Conservation (phyloP, 2,113 vertebrate genomes). For the Rutilus rutilus region DNA sequence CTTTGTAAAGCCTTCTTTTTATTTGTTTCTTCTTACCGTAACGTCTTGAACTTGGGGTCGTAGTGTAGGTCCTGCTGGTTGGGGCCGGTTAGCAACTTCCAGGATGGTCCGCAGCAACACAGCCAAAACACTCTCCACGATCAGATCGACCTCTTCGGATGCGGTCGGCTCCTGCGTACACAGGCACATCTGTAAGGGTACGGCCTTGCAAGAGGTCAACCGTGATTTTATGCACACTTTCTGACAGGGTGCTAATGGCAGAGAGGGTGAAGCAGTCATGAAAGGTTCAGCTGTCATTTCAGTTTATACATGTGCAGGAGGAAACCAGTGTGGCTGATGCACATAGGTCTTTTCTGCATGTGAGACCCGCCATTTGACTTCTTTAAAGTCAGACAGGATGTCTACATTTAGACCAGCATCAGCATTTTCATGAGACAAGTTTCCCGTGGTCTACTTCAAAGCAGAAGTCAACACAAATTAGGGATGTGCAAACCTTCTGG, state of each 20-base stretch:
- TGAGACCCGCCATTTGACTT: not conserved
- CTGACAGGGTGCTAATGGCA: conserved; percentile 69
- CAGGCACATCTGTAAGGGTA: conserved; percentile 41
- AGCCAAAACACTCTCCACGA: conserved; percentile 91
- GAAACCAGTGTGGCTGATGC: not conserved
- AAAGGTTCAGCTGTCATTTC: conserved; percentile 38
- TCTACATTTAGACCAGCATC: conserved; percentile 8
- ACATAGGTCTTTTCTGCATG: not conserved
- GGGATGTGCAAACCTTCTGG: not conserved
- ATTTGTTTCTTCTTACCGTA: conserved; percentile 79
- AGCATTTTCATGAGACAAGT: not conserved
- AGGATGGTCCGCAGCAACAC: conserved; percentile 90
- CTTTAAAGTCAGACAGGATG: not conserved
- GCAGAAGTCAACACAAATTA: conserved; percentile 6
- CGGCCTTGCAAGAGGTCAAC: conserved; percentile 59
- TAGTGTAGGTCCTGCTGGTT: conserved; percentile 82
- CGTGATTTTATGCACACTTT: conserved; percentile 48
- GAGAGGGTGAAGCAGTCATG: conserved; percentile 62
- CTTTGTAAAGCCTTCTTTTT: not conserved
- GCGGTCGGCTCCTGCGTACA: conserved; percentile 84
- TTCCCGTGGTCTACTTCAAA: conserved; percentile 2
- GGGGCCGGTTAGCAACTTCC: conserved; percentile 94
- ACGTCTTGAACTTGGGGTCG: conserved; percentile 95
- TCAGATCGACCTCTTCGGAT: conserved; percentile 92
- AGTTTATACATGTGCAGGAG: not conserved